A percentile compares a stretch with the other conserved stretches of the same genome.
Conservation (phyloP, 2,113 vertebrate species). For the Callocephalon fimbriatum region DNA sequence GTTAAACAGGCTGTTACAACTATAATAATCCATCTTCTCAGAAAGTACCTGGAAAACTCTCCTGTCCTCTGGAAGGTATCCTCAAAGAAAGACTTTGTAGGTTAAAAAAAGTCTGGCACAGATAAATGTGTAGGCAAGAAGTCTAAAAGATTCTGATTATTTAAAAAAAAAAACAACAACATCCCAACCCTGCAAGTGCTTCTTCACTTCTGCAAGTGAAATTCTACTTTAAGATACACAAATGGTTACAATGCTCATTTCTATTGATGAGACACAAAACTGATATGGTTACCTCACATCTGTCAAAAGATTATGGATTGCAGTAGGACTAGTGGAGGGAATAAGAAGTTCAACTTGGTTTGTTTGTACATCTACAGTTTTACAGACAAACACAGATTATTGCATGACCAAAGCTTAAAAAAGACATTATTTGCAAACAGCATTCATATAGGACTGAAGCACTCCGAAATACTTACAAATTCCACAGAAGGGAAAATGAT, state of each 20-base stretch:
- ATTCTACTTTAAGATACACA: background rate
- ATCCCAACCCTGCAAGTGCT: background rate
- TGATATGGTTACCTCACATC: background rate
- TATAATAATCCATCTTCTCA: background rate
- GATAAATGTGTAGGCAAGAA: background rate
- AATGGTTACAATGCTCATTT: background rate
- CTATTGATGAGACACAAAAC: background rate
- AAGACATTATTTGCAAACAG: background rate
- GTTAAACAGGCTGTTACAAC: background rate
- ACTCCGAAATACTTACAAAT: background rate
- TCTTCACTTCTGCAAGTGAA: background rate
- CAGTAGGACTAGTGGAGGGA: background rate
- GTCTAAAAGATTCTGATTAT: background rate
- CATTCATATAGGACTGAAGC: background rate
- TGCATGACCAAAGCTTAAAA: background rate
- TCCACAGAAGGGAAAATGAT: background rate
- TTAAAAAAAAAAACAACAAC: background rate
- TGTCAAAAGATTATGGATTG: background rate
- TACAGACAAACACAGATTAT: background rate
- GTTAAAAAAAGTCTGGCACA: background rate
- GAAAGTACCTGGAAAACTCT: background rate
- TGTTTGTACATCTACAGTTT: background rate
- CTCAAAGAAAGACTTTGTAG: background rate
- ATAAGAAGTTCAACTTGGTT: background rate
- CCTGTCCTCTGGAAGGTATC: background rate